Conservation (phyloP, 2,797 vertebrate genomes). For the Cygnus olor region DNA sequence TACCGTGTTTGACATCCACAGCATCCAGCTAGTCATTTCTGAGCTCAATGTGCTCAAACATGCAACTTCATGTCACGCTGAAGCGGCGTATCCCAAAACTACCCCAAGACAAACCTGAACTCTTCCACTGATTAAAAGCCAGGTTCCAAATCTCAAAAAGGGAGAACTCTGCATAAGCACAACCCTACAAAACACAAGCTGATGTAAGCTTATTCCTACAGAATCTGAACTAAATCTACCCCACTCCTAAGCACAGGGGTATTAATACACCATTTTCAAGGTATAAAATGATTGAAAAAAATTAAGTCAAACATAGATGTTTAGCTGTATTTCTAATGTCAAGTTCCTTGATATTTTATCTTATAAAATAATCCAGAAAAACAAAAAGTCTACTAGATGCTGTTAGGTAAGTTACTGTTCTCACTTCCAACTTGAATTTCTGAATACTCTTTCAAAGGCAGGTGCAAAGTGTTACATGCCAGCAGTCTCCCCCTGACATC, state of each 20-base stretch:
- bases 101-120: neutral
- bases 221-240: neutral
- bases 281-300: neutral
- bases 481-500: neutral
- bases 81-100: neutral
- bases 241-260: neutral
- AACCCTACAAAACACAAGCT: neutral
- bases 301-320: neutral
- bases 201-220: neutral
- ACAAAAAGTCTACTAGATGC: neutral
- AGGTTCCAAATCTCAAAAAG: neutral
- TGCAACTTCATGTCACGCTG: neutral
- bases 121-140: neutral
- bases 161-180: neutral
- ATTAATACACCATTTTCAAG: neutral
- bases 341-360: neutral
- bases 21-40: neutral
- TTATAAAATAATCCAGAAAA: neutral
- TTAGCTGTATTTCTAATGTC: neutral
- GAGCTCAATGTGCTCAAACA: neutral
- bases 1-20: neutral
- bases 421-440: neutral
- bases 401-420: neutral
- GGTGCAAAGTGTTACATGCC: neutral
- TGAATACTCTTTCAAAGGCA: neutral